phyloP scores from a whole-genome alignment of 2,888 invertebrate species.

The Celastrina argiolus region DNA sequence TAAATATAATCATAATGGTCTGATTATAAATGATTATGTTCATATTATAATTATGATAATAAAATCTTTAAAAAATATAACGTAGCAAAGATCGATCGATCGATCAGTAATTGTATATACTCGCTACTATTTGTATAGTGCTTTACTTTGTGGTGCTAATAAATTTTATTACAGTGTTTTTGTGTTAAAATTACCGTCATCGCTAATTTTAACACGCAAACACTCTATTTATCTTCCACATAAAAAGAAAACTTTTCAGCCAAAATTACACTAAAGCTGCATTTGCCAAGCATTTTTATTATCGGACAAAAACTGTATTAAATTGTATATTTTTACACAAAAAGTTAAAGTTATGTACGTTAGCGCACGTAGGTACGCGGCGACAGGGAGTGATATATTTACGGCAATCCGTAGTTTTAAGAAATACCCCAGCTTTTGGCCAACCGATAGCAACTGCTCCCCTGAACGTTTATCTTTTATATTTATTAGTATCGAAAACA shows the following conservation, averaged over 20 bases:
- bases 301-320: background rate
- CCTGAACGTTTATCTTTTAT: conserved; percentile 34
- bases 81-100: too few species aligned
- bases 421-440: conserved; percentile 47
- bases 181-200: too few species aligned
- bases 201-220: too few species aligned
- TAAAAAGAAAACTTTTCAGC: background rate
- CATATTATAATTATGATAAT: too few species aligned
- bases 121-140: too few species aligned
- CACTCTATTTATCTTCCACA: too few species aligned
- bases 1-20: too few species aligned
- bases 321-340: conserved; percentile 15
- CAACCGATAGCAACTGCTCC: conserved; percentile 42
- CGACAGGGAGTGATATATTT: conserved; percentile 54
- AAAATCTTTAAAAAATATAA: too few species aligned
- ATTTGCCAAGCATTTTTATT: background rate
- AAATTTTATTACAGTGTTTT: too few species aligned
- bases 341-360: conserved; percentile 27
- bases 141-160: too few species aligned
- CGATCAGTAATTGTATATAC: too few species aligned
- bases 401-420: conserved; percentile 48
- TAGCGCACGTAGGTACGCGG: conserved; percentile 45
- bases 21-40: too few species aligned
- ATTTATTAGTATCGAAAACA: conserved; percentile 32
- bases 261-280: background rate